These are phyloP conservation scores for Aphidius ervi DNA, from an alignment of 1,140 invertebrate genomes.

Conservation along the genomic window DNA sequence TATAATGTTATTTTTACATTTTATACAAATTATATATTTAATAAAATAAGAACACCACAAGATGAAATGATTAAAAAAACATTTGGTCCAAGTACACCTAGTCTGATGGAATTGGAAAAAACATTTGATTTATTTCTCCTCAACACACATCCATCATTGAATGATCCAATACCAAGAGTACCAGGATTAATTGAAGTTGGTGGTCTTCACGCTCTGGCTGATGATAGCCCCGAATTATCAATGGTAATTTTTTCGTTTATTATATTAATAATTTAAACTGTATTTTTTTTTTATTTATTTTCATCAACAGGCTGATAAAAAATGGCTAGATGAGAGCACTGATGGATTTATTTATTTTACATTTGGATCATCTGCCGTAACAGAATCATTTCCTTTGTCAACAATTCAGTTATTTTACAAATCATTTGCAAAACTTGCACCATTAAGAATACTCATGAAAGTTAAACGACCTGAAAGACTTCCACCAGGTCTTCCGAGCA, in stretches of 20 bases:
- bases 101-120: conserved; percentile 43
- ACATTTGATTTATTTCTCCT: conserved; percentile 54
- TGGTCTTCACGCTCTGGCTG: conserved; percentile 34
- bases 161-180: conserved; percentile 35
- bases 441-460: conserved; percentile 32
- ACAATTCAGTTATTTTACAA: conserved; percentile 20
- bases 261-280: not conserved
- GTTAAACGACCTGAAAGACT: conserved; percentile 19
- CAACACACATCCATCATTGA: conserved; percentile 56
- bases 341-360: conserved; percentile 45
- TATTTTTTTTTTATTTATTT: not conserved
- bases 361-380: conserved; percentile 34
- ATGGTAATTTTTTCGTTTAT: not conserved
- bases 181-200: conserved; percentile 41
- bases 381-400: conserved; percentile 19
- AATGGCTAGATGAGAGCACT: conserved; percentile 31
- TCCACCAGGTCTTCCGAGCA: conserved; percentile 24
- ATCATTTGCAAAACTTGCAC: conserved; percentile 29
- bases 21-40: conserved; percentile 20
- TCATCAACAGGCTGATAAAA: conserved; percentile 31
- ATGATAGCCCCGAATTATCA: not conserved
- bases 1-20: no score
- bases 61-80: conserved; percentile 36
- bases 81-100: conserved; percentile 44
- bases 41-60: conserved; percentile 27